Evolutionary conservation across 2,888 invertebrate species (phyloP), one percentile per base, ranked within the genome.

Genomic region (Periphyllus acericola): DNA sequence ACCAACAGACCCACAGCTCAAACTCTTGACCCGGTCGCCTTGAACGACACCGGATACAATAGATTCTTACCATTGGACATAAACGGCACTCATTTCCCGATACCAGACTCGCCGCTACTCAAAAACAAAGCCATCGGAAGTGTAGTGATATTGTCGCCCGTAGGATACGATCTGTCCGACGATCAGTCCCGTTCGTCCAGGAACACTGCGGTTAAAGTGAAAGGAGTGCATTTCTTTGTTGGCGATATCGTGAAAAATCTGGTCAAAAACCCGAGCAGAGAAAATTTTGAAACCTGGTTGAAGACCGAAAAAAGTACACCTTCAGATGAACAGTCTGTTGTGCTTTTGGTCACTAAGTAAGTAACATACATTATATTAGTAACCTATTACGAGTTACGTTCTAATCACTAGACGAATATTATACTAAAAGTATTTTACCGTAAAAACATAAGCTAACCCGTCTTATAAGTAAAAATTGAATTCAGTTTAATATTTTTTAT

Each of bases 41-140:
- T 96, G 83, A 94, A 95, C 90, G 91, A 91, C 83, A 94, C 94
- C 71, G 95, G 94, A 90, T 96, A 96, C 91, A 96, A 96, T 91
- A 94, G 96, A 90, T 97, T 96, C 91, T 92, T 97, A 88, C 96
- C 96, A 25, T 92, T 97, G 80, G 96, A 96, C 93, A 95, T 96
- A 52, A 96, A 95, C 90, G 96, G 96, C 0, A 94, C 96, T 52
- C 95, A 96, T 90, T 97, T 97, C 91, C 96, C 97, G 6, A 93
- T 96, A 83, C 96, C 96, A 6, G 95, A 96, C 91, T 94, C 94
- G 40, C 94, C 94, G n/a, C 94, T 95, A 91, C 91, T 97, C 40
- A 93, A 93, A 90, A 96, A 95, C 80, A 95, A 95, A 91, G 94
- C 93, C 91, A 94, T 97, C n/a, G 94, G 96, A 19, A 96, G 96